Percentiles rank a stretch among this genome's conserved stretches.
These are phyloP conservation scores for Pangasianodon gigas DNA, from an alignment of 2,113 vertebrate genomes.

Conservation along the genomic window DNA sequence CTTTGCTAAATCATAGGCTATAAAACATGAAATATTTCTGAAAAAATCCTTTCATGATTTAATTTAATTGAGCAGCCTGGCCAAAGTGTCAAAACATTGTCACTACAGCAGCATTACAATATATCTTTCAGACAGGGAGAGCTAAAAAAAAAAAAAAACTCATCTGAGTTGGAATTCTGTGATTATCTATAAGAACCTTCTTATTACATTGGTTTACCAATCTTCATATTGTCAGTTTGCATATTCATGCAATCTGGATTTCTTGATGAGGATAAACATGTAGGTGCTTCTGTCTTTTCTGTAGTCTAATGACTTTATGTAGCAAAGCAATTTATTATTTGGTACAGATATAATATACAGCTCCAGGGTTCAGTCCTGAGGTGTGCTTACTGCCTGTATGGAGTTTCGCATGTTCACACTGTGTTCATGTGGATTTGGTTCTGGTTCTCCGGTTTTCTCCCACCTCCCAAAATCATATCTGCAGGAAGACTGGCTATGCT, in stretches of 20 bases:
- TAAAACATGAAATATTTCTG: not conserved
- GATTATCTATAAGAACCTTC: not conserved
- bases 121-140: not conserved
- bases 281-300: not conserved
- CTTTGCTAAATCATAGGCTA: not conserved
- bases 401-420: not conserved
- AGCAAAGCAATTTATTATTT: not conserved
- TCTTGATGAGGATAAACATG: too few relatives aligned
- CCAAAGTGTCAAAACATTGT: not conserved
- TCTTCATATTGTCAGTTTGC: not conserved
- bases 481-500: not conserved
- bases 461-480: not conserved
- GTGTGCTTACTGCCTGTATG: not conserved
- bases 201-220: not conserved
- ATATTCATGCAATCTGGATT: too few relatives aligned
- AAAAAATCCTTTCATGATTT: not conserved
- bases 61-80: not conserved
- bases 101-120: not conserved
- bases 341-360: not conserved
- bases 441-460: not conserved
- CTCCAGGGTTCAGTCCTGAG: not conserved
- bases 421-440: not conserved
- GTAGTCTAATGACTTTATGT: not conserved
- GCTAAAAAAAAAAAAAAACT: not conserved
- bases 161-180: not conserved